phyloP scores from a whole-genome alignment of 2,888 invertebrate species.

The Polydrusus tereticollis region DNA sequence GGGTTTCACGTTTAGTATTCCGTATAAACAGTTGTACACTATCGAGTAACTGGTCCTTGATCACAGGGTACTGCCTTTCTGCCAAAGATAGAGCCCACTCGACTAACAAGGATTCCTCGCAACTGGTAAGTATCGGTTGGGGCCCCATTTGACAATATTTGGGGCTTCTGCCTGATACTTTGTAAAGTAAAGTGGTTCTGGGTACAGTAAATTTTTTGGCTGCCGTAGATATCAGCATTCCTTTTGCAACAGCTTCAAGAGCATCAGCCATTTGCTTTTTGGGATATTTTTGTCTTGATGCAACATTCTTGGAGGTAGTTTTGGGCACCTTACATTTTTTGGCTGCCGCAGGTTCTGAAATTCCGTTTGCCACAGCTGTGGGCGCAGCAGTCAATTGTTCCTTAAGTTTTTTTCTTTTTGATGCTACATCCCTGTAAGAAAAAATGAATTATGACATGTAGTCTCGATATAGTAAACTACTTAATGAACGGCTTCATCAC shows the following conservation, averaged over 20 bases:
- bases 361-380: too few relatives aligned
- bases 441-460: too few relatives aligned
- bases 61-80: not conserved
- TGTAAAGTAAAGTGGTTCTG: not conserved
- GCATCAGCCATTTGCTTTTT: not conserved
- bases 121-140: not conserved
- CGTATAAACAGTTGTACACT: too few relatives aligned
- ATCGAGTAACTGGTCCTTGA: not conserved
- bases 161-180: not conserved
- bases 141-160: not conserved
- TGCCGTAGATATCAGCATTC: not conserved
- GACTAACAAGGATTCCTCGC: not conserved
- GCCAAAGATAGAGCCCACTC: not conserved
- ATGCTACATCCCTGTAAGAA: too few relatives aligned
- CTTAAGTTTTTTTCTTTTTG: too few relatives aligned
- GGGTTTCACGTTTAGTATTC: not conserved
- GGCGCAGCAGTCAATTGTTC: too few relatives aligned
- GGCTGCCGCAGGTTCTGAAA: too few relatives aligned
- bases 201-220: not conserved
- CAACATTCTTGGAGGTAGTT: too few relatives aligned
- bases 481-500: too few relatives aligned
- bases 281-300: not conserved
- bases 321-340: too few relatives aligned
- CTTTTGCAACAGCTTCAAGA: not conserved
- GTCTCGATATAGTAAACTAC: too few relatives aligned